phyloP scores from a whole-genome alignment of 2,113 vertebrate genomes.

The Hyla sarda region DNA sequence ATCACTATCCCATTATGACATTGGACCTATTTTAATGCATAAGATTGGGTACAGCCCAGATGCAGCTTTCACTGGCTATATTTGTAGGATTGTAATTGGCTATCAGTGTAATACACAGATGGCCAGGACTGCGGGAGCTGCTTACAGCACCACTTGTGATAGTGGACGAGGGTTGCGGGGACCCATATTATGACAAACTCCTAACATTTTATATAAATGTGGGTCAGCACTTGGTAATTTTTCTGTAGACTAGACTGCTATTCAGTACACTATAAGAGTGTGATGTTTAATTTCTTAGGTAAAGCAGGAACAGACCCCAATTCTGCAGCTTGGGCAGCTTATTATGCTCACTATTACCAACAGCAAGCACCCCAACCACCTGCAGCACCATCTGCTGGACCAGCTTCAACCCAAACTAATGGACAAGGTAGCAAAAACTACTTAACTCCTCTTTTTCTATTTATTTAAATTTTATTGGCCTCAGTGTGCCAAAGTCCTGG shows the following conservation, averaged over 20 bases:
- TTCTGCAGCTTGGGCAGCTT: conserved; percentile 97
- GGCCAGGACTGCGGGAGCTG: neutral
- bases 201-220: neutral
- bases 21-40: too few relatives aligned
- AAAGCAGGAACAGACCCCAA: conserved; percentile 97
- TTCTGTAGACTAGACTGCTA: conserved; percentile 21
- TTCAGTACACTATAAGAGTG: conserved; percentile 32
- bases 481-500: neutral
- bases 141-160: neutral
- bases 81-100: neutral
- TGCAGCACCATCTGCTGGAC: conserved; percentile 88
- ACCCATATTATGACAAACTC: neutral
- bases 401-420: conserved; percentile 87
- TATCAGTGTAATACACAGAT: neutral
- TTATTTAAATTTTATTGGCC: neutral
- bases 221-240: conserved; percentile 53
- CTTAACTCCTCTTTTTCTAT: neutral
- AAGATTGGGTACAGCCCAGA: too few relatives aligned
- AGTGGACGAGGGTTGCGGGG: neutral
- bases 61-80: neutral
- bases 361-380: conserved; percentile 93
- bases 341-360: conserved; percentile 97
- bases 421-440: conserved; percentile 87
- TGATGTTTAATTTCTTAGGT: conserved; percentile 75
- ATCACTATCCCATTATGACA: too few relatives aligned